Evolutionary conservation across 2,888 invertebrate genomes (phyloP), one percentile per base, ranked within the genome.

Genomic region (Nymphalis c-album): DNA sequence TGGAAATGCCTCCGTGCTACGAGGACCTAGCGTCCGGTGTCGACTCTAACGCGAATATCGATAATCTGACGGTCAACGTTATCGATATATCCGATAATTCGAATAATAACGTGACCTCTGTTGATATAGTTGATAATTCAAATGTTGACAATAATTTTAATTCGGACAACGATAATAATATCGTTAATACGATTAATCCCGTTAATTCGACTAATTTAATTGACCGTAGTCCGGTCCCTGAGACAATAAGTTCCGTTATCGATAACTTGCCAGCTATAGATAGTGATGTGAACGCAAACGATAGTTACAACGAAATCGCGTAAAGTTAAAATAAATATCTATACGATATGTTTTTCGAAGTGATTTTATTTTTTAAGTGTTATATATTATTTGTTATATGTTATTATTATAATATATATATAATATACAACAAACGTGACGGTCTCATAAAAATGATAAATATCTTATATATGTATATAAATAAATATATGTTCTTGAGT

Each of bases 201-300:
- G 40, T 40, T 13, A 40, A 40, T 10, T 4, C 40, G 40, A 1
- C 40, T 40, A 40, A 40, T 40, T 40, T 40, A 13, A 40, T 40
- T 1, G 13, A 40, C 40, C 46, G 20, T 48, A 46, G 18, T 26
- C 67, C 66, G 17, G 67, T 68, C 4, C 70, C 70, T 8, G 84
- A 84, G 64, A 78, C 78, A 7, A 67, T 88, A 40, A 82, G 82
- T 55, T 81, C 87, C 8, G 83, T 88, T n/a, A 87, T 91, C 61
- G 90, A 89, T 69, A 88, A 86, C 59, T 75, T 91, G 71, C 91
- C 91, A 4, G 90, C 90, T 2, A 90, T 91, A 4, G 91, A 91
- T 70, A 84, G 88, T 60, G 91, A 91, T 64, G 80, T 88, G 6
- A 90, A 89, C 68, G 90, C 89, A 0, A 90, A 91, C 70, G 89